phyloP scores from a whole-genome alignment of 2,888 invertebrate genomes.

The Coronaproctus castanopsis region DNA sequence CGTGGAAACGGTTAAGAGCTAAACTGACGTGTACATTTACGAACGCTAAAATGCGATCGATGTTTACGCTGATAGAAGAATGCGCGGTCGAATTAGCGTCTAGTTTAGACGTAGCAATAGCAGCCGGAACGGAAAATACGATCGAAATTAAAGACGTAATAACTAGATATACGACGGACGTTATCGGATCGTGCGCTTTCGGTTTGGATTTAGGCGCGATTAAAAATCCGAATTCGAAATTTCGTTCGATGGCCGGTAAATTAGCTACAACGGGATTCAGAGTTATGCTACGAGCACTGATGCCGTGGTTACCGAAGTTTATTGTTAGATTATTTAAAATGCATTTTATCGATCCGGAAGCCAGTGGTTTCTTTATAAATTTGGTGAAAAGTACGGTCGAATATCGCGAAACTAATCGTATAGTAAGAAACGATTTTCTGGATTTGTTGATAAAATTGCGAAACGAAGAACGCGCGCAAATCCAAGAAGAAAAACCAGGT shows the following conservation, averaged over 20 bases:
- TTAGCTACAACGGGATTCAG: background rate
- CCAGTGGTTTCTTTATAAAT: conserved; percentile 10
- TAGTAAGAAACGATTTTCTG: conserved; percentile 17
- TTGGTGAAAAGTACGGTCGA: conserved; percentile 13
- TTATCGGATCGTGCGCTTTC: background rate
- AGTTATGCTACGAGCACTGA: background rate
- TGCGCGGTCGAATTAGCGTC: conserved; percentile 16
- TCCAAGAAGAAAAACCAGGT: background rate
- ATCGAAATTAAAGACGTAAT: background rate
- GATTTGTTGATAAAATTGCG: conserved; percentile 14
- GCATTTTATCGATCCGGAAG: conserved; percentile 8
- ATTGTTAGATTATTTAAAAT: background rate
- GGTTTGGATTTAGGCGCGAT: background rate
- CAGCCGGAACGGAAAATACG: background rate
- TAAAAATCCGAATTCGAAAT: background rate
- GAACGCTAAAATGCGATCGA: conserved; percentile 31
- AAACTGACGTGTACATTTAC: conserved; percentile 34
- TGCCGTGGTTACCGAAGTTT: background rate
- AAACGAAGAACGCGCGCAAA: background rate
- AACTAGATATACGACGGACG: background rate
- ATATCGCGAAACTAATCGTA: conserved; percentile 14
- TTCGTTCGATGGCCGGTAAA: background rate
- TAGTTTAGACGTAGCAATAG: background rate
- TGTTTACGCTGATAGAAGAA: conserved; percentile 29
- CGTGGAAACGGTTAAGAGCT: conserved; percentile 32